Evolutionary conservation across 2,888 invertebrate genomes (phyloP), one percentile per base, ranked within the genome.

Genomic region (Lasius platythorax): DNA sequence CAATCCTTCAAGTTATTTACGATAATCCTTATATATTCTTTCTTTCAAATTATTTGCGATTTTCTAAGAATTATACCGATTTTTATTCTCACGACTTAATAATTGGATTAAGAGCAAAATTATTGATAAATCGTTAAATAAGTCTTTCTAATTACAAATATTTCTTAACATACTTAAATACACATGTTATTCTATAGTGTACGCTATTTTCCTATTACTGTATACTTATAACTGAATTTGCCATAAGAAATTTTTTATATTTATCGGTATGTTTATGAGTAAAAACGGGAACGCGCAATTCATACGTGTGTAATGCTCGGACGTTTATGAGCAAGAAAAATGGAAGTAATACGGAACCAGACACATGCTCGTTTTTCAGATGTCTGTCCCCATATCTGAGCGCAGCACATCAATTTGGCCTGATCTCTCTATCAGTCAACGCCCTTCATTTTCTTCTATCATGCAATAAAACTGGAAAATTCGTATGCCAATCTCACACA

Each of bases 401-500:
- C 66, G 61, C 67, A 30, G 79, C 83, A 83, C 89, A 89, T 89
- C 91, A 87, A 88, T 90, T 91, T 87, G 78, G 67, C 85, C 87
- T 90, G 91, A 91, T 91, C 91, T 91, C 89, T 89, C 91, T 87
- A 91, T 91, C 91, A 88, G 89, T 91, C 91, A 91, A 90, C 87
- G 78, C 74, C 78, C 74, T 66, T 76, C 79, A 61, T 74, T 74
- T 81, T 74, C 79, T 73, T 81, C 75, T 73, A 81, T 81, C 74
- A 30, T 28, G 61, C 46, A 74, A 74, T 81, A 81, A 73, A 81
- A 81, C 43, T 61, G 74, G 79, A 63, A 81, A 74, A 81, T 74
- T 61, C 74, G 61, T 81, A 73, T 43, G 46, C 46, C 74, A 46
- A 46, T 43, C 30, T 58, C 33, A 23, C 50, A 11, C n/a, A 53